Evolutionary conservation across 2,888 invertebrate species (phyloP).

Genomic region (Morpho deidamia): DNA sequence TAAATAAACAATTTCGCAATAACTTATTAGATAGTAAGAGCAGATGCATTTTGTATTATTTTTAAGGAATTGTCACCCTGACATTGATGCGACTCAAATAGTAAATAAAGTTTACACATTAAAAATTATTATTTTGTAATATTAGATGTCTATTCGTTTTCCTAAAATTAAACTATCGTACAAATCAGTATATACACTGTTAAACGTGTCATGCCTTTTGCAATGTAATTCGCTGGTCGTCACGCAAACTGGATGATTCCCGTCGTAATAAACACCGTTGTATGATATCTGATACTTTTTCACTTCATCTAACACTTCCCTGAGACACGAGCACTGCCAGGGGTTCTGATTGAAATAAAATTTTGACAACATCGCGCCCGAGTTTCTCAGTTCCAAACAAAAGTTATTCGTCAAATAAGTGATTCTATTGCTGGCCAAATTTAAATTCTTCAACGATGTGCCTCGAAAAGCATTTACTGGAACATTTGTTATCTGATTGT

Average conservation of each 20-base stretch:
- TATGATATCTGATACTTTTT: slow-evolving; percentile 46
- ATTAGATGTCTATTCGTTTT: neutral
- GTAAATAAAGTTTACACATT: too few relatives aligned
- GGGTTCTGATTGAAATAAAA: slow-evolving; percentile 62
- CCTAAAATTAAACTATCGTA: slow-evolving; percentile 29
- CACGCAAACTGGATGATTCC: slow-evolving; percentile 51
- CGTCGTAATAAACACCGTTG: slow-evolving; percentile 35
- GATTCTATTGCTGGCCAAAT: slow-evolving; percentile 52
- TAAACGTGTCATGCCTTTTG: slow-evolving; percentile 43
- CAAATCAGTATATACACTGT: slow-evolving; percentile 40
- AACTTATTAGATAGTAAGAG: too few relatives aligned
- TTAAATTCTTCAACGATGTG: slow-evolving; percentile 47
- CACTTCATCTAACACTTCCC: slow-evolving; percentile 49
- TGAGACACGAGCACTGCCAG: slow-evolving; percentile 62
- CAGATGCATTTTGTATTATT: too few relatives aligned
- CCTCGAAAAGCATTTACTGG: slow-evolving; percentile 51
- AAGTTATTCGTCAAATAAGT: slow-evolving; percentile 58
- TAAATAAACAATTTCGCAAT: too few relatives aligned
- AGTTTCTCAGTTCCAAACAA: slow-evolving; percentile 50
- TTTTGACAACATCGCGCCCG: slow-evolving; percentile 44
- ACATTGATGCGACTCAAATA: too few relatives aligned
- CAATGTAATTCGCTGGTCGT: slow-evolving; percentile 43
- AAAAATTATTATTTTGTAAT: too few relatives aligned
- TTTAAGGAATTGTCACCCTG: too few relatives aligned
- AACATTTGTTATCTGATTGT: slow-evolving; percentile 46